phyloP scores from a whole-genome alignment of 2,888 invertebrate species.

The Trissolcus japonicus region DNA sequence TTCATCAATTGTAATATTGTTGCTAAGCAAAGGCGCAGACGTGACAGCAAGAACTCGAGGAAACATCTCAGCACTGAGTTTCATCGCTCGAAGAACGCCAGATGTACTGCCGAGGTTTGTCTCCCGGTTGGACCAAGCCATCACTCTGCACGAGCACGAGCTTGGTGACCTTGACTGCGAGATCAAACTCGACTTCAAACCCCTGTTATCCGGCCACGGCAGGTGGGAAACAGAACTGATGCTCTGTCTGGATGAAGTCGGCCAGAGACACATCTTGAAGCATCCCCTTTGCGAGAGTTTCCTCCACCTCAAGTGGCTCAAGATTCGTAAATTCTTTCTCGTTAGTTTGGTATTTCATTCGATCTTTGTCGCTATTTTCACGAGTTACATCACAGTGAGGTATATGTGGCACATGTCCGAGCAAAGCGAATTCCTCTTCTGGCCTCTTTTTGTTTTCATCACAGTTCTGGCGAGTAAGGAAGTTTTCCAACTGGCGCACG shows the following conservation, averaged over 20 bases:
- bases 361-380: conserved; percentile 85
- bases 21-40: conserved; percentile 87
- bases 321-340: conserved; percentile 88
- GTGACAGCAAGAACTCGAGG: conserved; percentile 88
- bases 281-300: conserved; percentile 92
- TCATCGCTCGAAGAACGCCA: conserved; percentile 90
- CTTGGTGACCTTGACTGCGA: conserved; percentile 92
- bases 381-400: conserved; percentile 83
- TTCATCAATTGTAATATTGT: conserved; percentile 84
- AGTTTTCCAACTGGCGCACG: conserved; percentile 86
- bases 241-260: conserved; percentile 84
- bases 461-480: conserved; percentile 83
- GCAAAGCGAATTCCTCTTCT: conserved; percentile 76
- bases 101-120: conserved; percentile 86
- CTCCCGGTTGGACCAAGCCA: conserved; percentile 83
- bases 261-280: conserved; percentile 86
- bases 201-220: conserved; percentile 73
- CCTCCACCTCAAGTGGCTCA: conserved; percentile 88
- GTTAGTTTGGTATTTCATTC: conserved; percentile 87
- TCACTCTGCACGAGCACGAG: conserved; percentile 89
- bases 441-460: conserved; percentile 80
- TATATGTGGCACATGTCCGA: conserved; percentile 75
- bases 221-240: conserved; percentile 78
- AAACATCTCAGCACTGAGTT: conserved; percentile 87
- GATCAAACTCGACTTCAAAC: conserved; percentile 82